A percentile compares a stretch with the other conserved stretches of the same genome.
phyloP scores from a whole-genome alignment of 2,888 invertebrate genomes.

The Cybosia mesomella region DNA sequence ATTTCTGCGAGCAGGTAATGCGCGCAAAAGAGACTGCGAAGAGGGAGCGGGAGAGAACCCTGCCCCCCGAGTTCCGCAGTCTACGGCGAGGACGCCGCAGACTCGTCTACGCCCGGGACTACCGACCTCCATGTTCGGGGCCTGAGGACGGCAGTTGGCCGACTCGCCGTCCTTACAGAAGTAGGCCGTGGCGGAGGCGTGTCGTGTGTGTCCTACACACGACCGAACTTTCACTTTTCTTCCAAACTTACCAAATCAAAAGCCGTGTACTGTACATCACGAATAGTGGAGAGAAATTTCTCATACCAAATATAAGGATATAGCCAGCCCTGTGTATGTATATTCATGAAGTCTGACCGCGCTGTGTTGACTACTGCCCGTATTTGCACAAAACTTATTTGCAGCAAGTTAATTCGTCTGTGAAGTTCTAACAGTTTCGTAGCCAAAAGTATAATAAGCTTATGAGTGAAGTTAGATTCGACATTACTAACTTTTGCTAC shows the following conservation, averaged over 20 bases:
- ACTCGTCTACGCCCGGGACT: no score
- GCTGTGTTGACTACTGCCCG: slow-evolving; percentile 24
- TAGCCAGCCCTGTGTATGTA: slow-evolving; percentile 10
- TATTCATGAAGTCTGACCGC: slow-evolving; percentile 28
- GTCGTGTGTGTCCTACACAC: no score
- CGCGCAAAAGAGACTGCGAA: no score
- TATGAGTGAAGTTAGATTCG: neutral
- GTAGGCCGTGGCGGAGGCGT: no score
- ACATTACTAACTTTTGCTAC: neutral
- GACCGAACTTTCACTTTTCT: neutral
- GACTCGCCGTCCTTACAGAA: no score
- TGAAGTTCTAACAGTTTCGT: neutral
- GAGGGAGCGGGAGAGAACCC: no score
- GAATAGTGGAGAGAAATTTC: slow-evolving; percentile 6
- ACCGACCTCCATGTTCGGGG: no score
- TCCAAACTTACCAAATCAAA: neutral
- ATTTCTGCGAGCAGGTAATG: no score
- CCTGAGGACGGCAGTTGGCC: no score
- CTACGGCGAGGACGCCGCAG: no score
- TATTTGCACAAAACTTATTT: slow-evolving; percentile 35
- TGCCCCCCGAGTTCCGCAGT: no score
- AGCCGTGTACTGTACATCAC: neutral
- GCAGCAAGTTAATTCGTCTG: slow-evolving; percentile 31
- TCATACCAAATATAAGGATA: slow-evolving; percentile 4
- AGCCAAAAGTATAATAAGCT: neutral